Base-by-base conservation (phyloP, 2,113 vertebrate species). In the Pheucticus melanocephalus region DNA sequence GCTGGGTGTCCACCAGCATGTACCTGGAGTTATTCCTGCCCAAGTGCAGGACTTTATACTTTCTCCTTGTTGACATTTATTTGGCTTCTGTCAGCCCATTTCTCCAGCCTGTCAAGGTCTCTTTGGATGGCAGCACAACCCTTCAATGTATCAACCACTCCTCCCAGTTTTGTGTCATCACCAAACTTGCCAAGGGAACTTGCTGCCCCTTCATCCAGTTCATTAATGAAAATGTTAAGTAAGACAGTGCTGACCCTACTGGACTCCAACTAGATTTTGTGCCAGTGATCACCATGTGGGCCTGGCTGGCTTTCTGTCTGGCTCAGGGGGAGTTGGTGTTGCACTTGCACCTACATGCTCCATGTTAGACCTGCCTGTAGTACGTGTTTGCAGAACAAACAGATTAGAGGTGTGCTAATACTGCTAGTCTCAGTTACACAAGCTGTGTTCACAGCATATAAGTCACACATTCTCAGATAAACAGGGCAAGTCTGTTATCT, bases 391-490 rank as follows among this genome's bases (percentile, higher is more conserved):
- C 42, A 86, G 50, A 57, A 45, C 31, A 48, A n/a, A 44, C 64
- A 65, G 19, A 39, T 79, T 30, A 11, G 68, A 48, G 22, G 7
- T 56, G 11, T 68, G 64, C 71, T 56, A 27, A 27, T 50, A 2
- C 82, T 86, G 53, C 50, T 77, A 3, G 22, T 44, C 86, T 44
- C 31, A 44, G 7, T 35, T 72, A 18, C 42, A 51, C 25, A 24
- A 48, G 48, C 15, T 60, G 20, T 9, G 1, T 56, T 68, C 24
- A n/a, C 39, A 17, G 45, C 3, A 12, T 11, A 12, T 20, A 21
- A 40, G 57, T 35, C 0, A 0, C 27, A 50, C 0, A 1, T 24
- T 17, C 31, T 23, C 42, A 53, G 28, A 27, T 42, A 78, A 78
- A 33, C 2, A 48, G 54, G 40, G 30, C 14, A 27, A 9, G 8